These are phyloP conservation scores for Zaprionus capensis DNA, from an alignment of 1,140 invertebrate species.

Conservation along the genomic window DNA sequence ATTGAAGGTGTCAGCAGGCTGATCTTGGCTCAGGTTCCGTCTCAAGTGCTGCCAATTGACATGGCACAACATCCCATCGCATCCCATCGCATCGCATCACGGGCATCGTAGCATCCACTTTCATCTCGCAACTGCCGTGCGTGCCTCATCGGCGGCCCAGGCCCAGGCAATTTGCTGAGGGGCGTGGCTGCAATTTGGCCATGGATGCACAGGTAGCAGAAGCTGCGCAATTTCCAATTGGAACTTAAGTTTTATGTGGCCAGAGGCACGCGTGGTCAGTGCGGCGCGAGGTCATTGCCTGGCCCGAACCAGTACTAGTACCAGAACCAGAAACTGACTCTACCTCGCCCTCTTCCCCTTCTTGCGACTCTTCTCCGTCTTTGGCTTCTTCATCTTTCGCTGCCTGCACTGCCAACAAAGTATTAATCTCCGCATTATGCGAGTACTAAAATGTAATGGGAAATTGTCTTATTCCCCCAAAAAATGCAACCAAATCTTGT, in stretches of 20 bases:
- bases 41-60: constrained; percentile 27
- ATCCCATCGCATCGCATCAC: neutral
- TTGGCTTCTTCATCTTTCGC: neutral
- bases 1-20: constrained; percentile 73
- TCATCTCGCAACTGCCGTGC: constrained; percentile 40
- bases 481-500: neutral
- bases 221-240: constrained; percentile 37
- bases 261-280: constrained; percentile 68
- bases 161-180: constrained; percentile 45
- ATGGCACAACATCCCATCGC: neutral
- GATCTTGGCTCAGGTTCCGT: constrained; percentile 40
- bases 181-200: constrained; percentile 67
- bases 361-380: neutral
- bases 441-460: constrained; percentile 7
- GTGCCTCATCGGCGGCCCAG: constrained; percentile 6
- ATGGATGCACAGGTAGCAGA: constrained; percentile 40
- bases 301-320: neutral
- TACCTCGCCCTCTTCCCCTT: neutral
- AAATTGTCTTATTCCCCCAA: neutral
- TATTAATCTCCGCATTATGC: constrained; percentile 6
- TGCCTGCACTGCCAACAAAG: neutral
- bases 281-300: constrained; percentile 57
- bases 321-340: neutral
- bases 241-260: constrained; percentile 37
- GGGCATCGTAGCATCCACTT: constrained; percentile 14